phyloP scores from a whole-genome alignment of 2,888 invertebrate species.

The Drymonia ruficornis region DNA sequence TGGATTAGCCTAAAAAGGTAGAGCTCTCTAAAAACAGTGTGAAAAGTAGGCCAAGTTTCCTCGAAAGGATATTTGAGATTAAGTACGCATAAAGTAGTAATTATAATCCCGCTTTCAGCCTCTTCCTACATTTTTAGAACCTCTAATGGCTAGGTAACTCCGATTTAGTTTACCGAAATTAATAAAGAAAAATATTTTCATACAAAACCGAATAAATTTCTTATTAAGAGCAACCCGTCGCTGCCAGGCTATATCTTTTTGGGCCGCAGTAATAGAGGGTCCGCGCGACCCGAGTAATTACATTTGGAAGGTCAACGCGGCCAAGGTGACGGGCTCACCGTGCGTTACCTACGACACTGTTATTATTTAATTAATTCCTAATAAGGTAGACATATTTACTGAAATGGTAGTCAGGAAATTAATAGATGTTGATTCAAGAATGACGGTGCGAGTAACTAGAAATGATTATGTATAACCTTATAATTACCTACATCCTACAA shows the following conservation, averaged over 20 bases:
- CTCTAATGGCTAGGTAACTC: not conserved
- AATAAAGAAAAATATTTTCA: not conserved
- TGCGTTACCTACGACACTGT: slow-evolving; percentile 12
- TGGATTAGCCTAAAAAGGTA: not conserved
- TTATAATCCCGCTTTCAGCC: no score
- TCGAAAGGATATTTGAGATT: no score
- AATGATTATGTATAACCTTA: no score
- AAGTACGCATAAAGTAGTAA: no score
- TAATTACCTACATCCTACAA: no score
- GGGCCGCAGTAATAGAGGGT: slow-evolving; percentile 24
- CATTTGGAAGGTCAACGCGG: slow-evolving; percentile 31
- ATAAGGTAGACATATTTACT: not conserved
- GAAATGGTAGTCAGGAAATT: not conserved
- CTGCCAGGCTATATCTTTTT: slow-evolving; percentile 25
- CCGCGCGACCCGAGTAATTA: slow-evolving; percentile 37
- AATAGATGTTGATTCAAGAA: not conserved
- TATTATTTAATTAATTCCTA: slow-evolving; percentile 11
- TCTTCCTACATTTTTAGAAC: no score
- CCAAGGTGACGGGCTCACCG: slow-evolving; percentile 25
- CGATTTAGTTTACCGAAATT: not conserved
- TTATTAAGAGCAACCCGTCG: slow-evolving; percentile 29
- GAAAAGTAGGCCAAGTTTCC: not conserved
- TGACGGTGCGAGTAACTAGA: no score
- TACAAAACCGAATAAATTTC: slow-evolving; percentile 24
- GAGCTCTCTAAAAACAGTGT: not conserved